phyloP scores from a whole-genome alignment of 2,888 invertebrate species.

The Drosophila greeni region DNA sequence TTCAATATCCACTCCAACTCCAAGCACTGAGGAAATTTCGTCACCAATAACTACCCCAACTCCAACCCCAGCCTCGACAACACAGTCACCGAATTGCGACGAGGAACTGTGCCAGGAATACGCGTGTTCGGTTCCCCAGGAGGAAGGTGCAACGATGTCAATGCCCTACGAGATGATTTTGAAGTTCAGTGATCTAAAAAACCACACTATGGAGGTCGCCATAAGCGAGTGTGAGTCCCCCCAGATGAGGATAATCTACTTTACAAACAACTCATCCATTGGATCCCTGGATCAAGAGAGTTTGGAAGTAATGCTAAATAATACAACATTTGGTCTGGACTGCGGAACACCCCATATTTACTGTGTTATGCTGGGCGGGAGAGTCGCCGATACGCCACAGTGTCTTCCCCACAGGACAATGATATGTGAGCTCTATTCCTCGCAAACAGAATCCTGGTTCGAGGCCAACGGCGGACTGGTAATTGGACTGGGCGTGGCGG shows the following conservation, averaged over 20 bases:
- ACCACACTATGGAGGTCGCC: constrained; percentile 22
- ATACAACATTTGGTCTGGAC: constrained; percentile 15
- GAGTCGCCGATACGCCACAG: constrained; percentile 58
- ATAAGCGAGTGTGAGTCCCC: background rate
- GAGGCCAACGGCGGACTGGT: constrained; percentile 34
- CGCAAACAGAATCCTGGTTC: constrained; percentile 56
- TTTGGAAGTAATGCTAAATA: background rate
- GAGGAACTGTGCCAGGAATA: constrained; percentile 2
- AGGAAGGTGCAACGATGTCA: constrained; percentile 1
- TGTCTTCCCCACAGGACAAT: constrained; percentile 62
- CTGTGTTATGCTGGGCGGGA: constrained; percentile 52
- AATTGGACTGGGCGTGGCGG: constrained; percentile 44
- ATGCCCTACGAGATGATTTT: constrained; percentile 26
- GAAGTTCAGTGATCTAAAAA: constrained; percentile 17
- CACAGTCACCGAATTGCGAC: background rate
- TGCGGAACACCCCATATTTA: constrained; percentile 53
- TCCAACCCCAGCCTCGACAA: background rate
- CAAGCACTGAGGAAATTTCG: too few relatives aligned
- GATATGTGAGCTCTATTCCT: constrained; percentile 15
- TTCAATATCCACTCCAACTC: background rate
- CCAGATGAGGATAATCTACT: constrained; percentile 37
- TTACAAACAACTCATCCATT: background rate
- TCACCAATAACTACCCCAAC: background rate
- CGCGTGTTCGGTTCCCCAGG: constrained; percentile 3
- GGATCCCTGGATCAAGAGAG: background rate